Evolutionary conservation across 92 coral and sea anemone genomes (phyloP).

Genomic region (Zoanthus sociatus): DNA sequence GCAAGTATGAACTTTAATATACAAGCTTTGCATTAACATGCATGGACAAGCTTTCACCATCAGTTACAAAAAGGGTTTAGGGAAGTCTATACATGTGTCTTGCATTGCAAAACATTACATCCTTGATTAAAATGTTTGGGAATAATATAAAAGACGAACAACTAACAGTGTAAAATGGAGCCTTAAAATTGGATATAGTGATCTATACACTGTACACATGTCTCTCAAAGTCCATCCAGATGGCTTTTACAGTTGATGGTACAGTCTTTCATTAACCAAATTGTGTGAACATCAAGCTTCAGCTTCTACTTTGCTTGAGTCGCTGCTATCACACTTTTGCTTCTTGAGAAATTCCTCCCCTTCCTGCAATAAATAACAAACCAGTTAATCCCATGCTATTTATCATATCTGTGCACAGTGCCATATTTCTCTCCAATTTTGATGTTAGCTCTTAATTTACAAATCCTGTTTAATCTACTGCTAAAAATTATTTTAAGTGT

Average conservation of each 20-base stretch:
- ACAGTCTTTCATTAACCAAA: constrained; percentile 19
- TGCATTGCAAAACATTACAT: constrained; percentile 27
- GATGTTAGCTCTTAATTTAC: too few species aligned
- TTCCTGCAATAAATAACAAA: constrained; percentile 16
- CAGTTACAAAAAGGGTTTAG: constrained; percentile 9
- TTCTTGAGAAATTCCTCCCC: constrained; percentile 44
- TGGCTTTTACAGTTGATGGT: constrained; percentile 33
- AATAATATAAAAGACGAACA: constrained; percentile 16
- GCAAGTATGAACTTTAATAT: constrained; percentile 18
- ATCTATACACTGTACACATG: constrained; percentile 45
- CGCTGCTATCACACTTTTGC: constrained; percentile 27
- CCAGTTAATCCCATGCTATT: neutral
- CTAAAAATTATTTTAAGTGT: too few species aligned
- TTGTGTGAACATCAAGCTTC: constrained; percentile 28
- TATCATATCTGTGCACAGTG: too few species aligned
- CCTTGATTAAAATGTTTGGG: constrained; percentile 29
- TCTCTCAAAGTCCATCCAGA: constrained; percentile 32
- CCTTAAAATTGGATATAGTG: constrained; percentile 24
- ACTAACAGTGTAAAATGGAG: constrained; percentile 31
- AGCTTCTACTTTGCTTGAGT: constrained; percentile 38
- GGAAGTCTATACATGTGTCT: constrained; percentile 7
- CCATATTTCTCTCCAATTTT: too few species aligned
- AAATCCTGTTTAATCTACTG: too few species aligned
- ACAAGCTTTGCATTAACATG: constrained; percentile 12
- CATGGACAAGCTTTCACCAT: neutral